Percentiles rank a stretch among this genome's conserved stretches.
These are phyloP conservation scores for Coreoperca whiteheadi DNA, from an alignment of 2,113 vertebrate species.

Conservation along the genomic window DNA sequence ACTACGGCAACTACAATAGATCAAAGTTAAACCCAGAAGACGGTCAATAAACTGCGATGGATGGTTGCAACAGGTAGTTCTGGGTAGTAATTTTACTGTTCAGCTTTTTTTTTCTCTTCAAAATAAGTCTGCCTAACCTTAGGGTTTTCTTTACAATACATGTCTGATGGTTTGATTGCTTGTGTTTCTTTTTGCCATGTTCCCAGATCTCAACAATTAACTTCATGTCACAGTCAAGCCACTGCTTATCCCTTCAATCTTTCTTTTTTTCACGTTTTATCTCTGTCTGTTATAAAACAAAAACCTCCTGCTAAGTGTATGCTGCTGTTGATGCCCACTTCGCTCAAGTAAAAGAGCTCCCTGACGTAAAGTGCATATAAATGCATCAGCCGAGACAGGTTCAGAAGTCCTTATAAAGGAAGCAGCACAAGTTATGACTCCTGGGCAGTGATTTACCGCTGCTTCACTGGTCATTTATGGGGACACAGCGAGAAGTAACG, in stretches of 20 bases:
- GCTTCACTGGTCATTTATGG: conserved; percentile 54
- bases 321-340: conserved; percentile 9
- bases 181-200: background rate
- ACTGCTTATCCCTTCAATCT: background rate
- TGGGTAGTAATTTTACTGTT: conserved; percentile 14
- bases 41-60: conserved; percentile 28
- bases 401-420: conserved; percentile 48
- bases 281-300: background rate
- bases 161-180: background rate
- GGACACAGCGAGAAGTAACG: conserved; percentile 43
- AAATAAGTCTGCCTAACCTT: background rate
- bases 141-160: background rate
- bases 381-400: conserved; percentile 32
- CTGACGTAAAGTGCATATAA: conserved; percentile 41
- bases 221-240: background rate
- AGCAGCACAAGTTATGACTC: conserved; percentile 44
- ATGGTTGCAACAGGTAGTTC: conserved; percentile 15
- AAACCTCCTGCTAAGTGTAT: background rate
- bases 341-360: conserved; percentile 1
- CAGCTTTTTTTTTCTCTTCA: conserved; percentile 11
- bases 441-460: conserved; percentile 57
- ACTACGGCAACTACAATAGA: background rate
- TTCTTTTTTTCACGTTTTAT: background rate
- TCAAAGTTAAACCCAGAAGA: background rate
- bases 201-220: conserved; percentile 15